Percentiles rank a stretch among this genome's conserved stretches.
Conservation (phyloP, 1,140 invertebrate genomes). For the Aphelinus certus region DNA sequence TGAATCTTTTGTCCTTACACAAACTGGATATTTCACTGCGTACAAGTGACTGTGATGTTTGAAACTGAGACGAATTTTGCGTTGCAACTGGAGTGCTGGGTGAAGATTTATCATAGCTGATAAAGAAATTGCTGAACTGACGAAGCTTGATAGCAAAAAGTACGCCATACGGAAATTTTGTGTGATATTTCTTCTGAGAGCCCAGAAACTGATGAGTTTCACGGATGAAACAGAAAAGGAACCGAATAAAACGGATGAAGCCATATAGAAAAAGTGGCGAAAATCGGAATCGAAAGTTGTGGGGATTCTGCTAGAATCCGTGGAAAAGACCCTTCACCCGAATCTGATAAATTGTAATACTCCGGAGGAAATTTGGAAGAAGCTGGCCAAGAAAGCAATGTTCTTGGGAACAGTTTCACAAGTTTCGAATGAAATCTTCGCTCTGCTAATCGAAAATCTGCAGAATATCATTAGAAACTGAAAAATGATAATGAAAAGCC, state of each 20-base stretch:
- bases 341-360: constrained; percentile 11
- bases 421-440: constrained; percentile 3
- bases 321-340: background rate
- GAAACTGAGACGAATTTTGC: no score
- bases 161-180: constrained; percentile 19
- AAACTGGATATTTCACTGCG: no score
- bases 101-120: constrained; percentile 5
- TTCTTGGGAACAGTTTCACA: constrained; percentile 31
- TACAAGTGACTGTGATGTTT: no score
- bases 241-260: constrained; percentile 10
- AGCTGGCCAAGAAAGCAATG: constrained; percentile 7
- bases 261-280: background rate
- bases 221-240: background rate
- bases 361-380: constrained; percentile 22
- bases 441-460: constrained; percentile 22
- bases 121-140: constrained; percentile 18
- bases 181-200: background rate
- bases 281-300: background rate
- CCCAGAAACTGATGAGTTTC: constrained; percentile 1
- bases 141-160: constrained; percentile 25
- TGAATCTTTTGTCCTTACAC: no score
- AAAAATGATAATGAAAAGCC: constrained; percentile 18
- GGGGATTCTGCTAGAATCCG: constrained; percentile 10
- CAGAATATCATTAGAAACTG: constrained; percentile 26
- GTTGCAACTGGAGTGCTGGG: background rate